These are phyloP conservation scores for Eonycteris spelaea DNA, from an alignment of 2,113 vertebrate species.

Conservation along the genomic window DNA sequence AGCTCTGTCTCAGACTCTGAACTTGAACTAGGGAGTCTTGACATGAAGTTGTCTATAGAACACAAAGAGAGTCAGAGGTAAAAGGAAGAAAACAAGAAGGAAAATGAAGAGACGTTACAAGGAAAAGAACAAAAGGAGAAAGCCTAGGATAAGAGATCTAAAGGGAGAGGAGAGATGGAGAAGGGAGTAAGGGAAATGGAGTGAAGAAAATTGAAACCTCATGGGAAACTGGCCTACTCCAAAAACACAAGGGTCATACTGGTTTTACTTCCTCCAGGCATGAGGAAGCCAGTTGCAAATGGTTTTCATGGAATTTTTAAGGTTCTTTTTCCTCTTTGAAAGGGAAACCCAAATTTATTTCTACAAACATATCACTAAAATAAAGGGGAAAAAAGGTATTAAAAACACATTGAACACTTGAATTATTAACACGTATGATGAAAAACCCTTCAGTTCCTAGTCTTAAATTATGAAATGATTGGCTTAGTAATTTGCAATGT, in stretches of 20 bases:
- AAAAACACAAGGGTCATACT: background rate
- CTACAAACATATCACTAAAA: background rate
- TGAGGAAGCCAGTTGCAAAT: background rate
- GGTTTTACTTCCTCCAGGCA: background rate
- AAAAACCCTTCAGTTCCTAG: background rate
- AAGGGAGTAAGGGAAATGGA: background rate
- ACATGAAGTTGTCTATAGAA: fast-evolving
- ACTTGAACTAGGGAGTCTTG: background rate
- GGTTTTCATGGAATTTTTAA: background rate
- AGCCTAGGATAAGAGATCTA: background rate
- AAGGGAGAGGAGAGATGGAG: background rate
- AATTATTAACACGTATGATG: background rate
- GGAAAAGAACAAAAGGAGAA: background rate
- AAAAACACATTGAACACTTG: background rate
- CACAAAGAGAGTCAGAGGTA: background rate
- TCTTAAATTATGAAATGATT: background rate
- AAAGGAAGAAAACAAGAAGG: background rate
- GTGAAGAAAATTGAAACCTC: background rate
- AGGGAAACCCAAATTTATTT: background rate
- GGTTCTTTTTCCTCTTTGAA: background rate
- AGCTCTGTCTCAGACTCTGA: background rate
- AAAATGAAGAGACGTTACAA: background rate
- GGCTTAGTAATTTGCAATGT: background rate
- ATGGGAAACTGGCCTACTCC: background rate
- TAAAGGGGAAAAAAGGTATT: background rate